Evolutionary conservation across 1,140 invertebrate species (phyloP).

Genomic region (Pachypeltis micranthus): DNA sequence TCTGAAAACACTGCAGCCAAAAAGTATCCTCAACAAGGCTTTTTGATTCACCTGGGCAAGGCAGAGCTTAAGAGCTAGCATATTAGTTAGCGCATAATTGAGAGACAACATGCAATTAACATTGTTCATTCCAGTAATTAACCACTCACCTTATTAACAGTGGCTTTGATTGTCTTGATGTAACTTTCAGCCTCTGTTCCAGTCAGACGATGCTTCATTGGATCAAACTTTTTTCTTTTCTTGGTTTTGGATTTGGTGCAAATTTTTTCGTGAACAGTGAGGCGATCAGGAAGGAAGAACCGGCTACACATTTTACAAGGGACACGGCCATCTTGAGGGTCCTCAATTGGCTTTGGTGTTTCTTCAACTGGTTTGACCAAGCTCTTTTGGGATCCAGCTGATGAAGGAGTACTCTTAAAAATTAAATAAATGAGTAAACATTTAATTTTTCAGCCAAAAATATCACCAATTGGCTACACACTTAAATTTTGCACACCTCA

Average conservation of each 20-base stretch:
- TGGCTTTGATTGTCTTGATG: slow-evolving; percentile 28
- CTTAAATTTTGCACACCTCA: too few relatives aligned
- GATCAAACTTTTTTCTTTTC: slow-evolving; percentile 78
- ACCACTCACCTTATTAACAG: neutral
- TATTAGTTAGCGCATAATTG: too few relatives aligned
- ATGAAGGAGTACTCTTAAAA: neutral
- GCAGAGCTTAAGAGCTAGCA: too few relatives aligned
- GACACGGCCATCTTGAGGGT: slow-evolving; percentile 6
- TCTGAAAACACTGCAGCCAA: too few relatives aligned
- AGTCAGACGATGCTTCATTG: slow-evolving; percentile 64
- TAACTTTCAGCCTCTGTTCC: slow-evolving; percentile 81
- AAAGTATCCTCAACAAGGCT: too few relatives aligned
- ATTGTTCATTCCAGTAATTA: neutral
- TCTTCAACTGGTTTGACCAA: neutral
- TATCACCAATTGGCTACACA: too few relatives aligned
- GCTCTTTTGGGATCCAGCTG: neutral
- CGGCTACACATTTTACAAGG: slow-evolving; percentile 51
- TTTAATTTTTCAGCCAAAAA: too few relatives aligned
- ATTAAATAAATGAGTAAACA: too few relatives aligned
- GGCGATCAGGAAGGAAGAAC: slow-evolving; percentile 63
- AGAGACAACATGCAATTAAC: too few relatives aligned
- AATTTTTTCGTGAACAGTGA: slow-evolving; percentile 68
- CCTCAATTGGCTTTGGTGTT: neutral
- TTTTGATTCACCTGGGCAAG: too few relatives aligned
- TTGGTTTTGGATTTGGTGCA: slow-evolving; percentile 60